These are phyloP conservation scores for Brachypodius melanocephalos DNA, from an alignment of 2,113 vertebrate species.

Conservation along the genomic window DNA sequence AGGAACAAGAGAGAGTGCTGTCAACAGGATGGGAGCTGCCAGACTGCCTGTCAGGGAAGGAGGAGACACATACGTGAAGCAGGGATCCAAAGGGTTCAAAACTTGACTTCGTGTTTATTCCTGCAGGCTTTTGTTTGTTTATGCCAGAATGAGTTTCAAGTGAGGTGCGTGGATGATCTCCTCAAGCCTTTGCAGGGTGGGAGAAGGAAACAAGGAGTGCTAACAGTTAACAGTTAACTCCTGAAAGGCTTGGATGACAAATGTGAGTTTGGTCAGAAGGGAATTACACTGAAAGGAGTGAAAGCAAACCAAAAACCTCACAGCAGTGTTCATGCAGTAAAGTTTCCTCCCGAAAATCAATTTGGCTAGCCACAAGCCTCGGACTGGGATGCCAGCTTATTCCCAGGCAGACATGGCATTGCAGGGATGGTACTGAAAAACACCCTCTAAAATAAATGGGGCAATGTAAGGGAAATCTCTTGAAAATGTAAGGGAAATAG, in stretches of 20 bases:
- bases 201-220: rapidly evolving
- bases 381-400: not conserved
- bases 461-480: slow-evolving; percentile 5
- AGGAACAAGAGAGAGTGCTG: not conserved
- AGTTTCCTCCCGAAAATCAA: not conserved
- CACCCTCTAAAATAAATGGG: slow-evolving; percentile 7
- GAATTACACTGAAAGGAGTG: not conserved
- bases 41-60: not conserved
- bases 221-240: not conserved
- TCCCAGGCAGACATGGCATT: not conserved
- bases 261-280: not conserved
- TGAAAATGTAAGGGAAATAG: not conserved
- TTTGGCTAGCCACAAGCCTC: not conserved
- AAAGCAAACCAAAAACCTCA: not conserved
- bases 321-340: not conserved
- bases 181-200: not conserved
- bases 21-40: not conserved
- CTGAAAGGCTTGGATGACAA: not conserved
- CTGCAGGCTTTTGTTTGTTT: not conserved
- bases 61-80: not conserved
- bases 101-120: not conserved
- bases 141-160: not conserved
- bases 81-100: not conserved
- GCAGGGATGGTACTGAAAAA: not conserved
- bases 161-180: not conserved